Evolutionary conservation across 2,113 vertebrate genomes (phyloP).

Genomic region (Copsychus sechellarum): DNA sequence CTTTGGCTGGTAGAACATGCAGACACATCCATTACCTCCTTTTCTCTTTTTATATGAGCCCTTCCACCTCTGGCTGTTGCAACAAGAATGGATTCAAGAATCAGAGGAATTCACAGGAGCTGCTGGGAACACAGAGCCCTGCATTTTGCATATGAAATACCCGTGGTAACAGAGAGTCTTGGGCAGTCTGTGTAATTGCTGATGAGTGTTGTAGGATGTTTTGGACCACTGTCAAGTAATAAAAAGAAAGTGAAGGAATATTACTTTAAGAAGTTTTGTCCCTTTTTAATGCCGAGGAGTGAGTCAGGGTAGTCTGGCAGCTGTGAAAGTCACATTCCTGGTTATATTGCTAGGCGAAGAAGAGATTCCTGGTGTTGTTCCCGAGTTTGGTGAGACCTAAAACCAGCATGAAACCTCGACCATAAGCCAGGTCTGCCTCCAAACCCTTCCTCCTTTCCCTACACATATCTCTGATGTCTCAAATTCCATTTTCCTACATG

Average conservation of each 20-base stretch:
- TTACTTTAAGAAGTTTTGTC: neutral
- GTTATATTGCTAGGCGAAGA: neutral
- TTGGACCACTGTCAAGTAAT: neutral
- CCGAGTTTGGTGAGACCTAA: neutral
- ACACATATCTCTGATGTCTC: neutral
- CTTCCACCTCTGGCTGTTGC: constrained; percentile 39
- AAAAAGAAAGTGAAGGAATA: constrained; percentile 1
- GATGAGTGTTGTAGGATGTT: neutral
- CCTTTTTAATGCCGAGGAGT: neutral
- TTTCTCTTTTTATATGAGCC: neutral
- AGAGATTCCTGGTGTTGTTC: neutral
- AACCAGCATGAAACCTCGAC: neutral
- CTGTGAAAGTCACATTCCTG: constrained; percentile 4
- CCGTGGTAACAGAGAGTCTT: neutral
- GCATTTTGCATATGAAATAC: neutral
- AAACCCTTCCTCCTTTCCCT: neutral
- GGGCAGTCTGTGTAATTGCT: neutral
- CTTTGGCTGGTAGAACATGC: neutral
- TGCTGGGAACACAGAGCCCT: neutral
- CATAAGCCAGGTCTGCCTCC: neutral
- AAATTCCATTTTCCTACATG: neutral
- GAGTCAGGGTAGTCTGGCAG: neutral
- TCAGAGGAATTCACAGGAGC: constrained; percentile 22
- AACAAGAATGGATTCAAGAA: constrained; percentile 29
- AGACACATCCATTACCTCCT: constrained; percentile 34